These are phyloP conservation scores for Spodoptera frugiperda DNA, from an alignment of 1,140 invertebrate species.

Conservation along the genomic window DNA sequence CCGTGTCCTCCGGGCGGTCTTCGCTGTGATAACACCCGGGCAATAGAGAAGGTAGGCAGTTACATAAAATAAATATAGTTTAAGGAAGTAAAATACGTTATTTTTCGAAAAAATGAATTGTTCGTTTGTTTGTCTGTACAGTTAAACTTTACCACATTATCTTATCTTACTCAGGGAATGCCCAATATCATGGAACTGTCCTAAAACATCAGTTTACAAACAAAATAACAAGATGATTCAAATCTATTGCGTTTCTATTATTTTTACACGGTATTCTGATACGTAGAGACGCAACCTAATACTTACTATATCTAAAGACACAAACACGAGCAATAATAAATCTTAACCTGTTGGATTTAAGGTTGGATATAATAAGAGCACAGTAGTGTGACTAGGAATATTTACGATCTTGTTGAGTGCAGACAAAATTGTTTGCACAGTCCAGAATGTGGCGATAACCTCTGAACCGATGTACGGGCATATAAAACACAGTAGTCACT, in stretches of 20 bases:
- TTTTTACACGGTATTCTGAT: background rate
- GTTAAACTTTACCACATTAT: too few species aligned
- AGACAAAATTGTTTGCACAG: constrained; percentile 50
- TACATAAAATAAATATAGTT: too few species aligned
- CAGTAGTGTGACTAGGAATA: constrained; percentile 47
- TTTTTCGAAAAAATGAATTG: too few species aligned
- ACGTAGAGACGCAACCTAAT: background rate
- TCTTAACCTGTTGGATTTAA: background rate
- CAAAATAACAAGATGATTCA: background rate
- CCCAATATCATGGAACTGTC: too few species aligned
- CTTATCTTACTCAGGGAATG: too few species aligned
- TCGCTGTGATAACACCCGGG: too few species aligned
- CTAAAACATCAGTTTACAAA: background rate
- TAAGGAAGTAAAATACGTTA: too few species aligned
- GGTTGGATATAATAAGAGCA: background rate
- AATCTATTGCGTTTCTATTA: background rate
- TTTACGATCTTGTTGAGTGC: constrained; percentile 26
- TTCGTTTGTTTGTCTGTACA: too few species aligned
- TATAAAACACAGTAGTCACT: constrained; percentile 52
- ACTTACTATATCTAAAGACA: background rate
- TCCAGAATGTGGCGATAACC: constrained; percentile 80
- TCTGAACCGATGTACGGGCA: constrained; percentile 50
- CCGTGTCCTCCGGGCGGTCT: too few species aligned
- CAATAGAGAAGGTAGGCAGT: too few species aligned
- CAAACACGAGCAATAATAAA: background rate